These are phyloP conservation scores for Apteryx owenii DNA, from an alignment of 2,113 vertebrate species.

Conservation along the genomic window DNA sequence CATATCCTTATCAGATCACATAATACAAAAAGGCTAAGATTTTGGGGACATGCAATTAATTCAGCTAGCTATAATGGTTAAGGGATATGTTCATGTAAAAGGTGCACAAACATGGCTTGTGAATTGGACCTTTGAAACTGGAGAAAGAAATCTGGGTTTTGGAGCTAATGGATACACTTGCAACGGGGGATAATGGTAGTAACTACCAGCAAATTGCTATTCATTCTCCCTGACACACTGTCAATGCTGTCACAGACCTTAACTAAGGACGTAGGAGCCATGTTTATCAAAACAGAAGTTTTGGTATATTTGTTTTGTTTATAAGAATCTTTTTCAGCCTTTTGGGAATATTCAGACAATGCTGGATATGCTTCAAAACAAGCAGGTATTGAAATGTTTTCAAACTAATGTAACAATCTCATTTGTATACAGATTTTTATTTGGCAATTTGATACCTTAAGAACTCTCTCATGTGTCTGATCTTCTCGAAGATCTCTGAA, in stretches of 20 bases:
- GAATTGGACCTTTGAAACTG: not conserved
- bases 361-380: not conserved
- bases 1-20: not conserved
- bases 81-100: not conserved
- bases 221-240: not conserved
- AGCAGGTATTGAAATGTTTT: not conserved
- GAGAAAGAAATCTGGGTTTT: accelerated
- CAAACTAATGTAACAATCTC: not conserved
- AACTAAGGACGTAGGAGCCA: not conserved
- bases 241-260: not conserved
- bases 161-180: not conserved
- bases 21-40: not conserved
- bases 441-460: not conserved
- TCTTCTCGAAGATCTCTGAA: not conserved
- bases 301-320: not conserved
- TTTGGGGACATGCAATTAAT: not conserved
- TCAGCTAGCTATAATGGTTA: not conserved
- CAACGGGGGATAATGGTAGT: not conserved
- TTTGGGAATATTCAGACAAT: not conserved
- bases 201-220: not conserved
- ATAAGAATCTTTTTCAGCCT: not conserved
- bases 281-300: not conserved
- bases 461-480: not conserved
- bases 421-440: not conserved
- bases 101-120: not conserved